A percentile compares a stretch with the other conserved stretches of the same genome.
phyloP scores from a whole-genome alignment of 2,888 invertebrate species.

The Drymonia ruficornis region DNA sequence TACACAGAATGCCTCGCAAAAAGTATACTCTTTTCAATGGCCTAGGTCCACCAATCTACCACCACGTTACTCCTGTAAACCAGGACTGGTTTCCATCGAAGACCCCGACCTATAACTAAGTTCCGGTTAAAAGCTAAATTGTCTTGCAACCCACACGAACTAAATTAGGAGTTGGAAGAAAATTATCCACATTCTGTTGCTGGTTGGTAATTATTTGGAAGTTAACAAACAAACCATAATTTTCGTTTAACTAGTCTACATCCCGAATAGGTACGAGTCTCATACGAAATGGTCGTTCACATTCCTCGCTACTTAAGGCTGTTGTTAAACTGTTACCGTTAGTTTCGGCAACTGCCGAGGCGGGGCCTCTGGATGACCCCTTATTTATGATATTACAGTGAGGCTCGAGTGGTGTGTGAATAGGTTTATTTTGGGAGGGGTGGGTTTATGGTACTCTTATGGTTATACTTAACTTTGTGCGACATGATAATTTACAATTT shows the following conservation, averaged over 20 bases:
- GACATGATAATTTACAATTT: background rate
- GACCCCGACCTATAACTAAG: too few relatives aligned
- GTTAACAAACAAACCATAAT: background rate
- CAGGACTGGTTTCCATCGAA: too few relatives aligned
- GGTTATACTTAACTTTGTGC: background rate
- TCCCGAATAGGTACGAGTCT: slow-evolving; percentile 17
- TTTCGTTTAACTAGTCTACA: background rate
- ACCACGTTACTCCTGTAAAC: too few relatives aligned
- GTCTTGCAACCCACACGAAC: too few relatives aligned
- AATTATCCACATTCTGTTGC: background rate
- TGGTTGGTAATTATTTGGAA: background rate
- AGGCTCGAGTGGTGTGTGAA: slow-evolving; percentile 31
- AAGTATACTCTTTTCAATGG: too few relatives aligned
- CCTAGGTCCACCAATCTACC: too few relatives aligned
- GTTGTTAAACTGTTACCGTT: slow-evolving; percentile 50
- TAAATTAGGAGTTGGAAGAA: too few relatives aligned
- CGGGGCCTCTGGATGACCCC: slow-evolving; percentile 38
- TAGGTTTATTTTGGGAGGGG: slow-evolving; percentile 30
- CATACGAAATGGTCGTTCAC: slow-evolving; percentile 22
- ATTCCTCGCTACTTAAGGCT: slow-evolving; percentile 37
- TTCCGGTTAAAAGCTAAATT: too few relatives aligned
- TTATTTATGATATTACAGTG: slow-evolving; percentile 38
- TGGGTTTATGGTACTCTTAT: background rate
- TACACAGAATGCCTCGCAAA: too few relatives aligned
- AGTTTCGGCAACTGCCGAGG: slow-evolving; percentile 40